Conservation (phyloP, 2,797 vertebrate species). For the Anguilla marmorata region DNA sequence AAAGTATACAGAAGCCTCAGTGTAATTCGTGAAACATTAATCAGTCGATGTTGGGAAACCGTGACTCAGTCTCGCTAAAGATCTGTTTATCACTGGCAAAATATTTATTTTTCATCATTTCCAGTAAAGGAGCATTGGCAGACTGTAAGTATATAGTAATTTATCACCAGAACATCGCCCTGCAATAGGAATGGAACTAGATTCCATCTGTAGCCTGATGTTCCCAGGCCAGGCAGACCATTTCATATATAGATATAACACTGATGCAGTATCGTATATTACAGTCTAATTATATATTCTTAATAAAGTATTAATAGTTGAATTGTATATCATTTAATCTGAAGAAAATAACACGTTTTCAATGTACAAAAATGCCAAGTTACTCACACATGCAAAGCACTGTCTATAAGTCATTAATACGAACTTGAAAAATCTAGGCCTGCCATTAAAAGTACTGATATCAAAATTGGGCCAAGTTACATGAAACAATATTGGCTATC, state of each 20-base stretch:
- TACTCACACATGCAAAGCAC: no score
- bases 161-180: not conserved
- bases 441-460: no score
- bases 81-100: not conserved
- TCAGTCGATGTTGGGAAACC: not conserved
- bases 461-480: no score
- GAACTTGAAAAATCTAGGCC: no score
- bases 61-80: not conserved
- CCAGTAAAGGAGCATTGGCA: not conserved
- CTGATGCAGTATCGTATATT: not conserved
- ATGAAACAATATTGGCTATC: no score
- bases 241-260: not conserved
- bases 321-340: not conserved
- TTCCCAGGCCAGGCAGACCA: not conserved
- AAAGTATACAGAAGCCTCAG: not conserved
- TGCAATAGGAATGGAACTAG: not conserved
- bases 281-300: not conserved
- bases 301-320: not conserved
- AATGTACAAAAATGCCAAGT: no score
- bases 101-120: slow-evolving; percentile 4
- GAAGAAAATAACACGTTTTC: not conserved
- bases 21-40: not conserved
- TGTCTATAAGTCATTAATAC: no score
- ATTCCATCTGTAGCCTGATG: not conserved
- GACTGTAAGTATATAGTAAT: not conserved